Conservation (phyloP, 2,113 vertebrate genomes). For the Lethenteron camtschaticum region DNA sequence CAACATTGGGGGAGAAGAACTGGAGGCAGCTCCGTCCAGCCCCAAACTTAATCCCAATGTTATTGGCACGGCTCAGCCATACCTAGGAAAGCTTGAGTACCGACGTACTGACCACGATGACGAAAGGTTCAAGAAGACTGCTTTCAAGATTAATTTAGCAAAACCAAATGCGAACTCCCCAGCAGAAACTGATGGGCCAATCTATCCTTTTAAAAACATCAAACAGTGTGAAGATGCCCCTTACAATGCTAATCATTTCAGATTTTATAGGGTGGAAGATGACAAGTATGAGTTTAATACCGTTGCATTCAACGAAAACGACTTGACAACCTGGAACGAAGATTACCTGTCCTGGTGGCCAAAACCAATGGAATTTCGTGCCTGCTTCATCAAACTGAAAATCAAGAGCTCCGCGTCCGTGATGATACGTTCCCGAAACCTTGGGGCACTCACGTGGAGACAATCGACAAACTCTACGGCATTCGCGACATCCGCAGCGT, state of each 20-base stretch:
- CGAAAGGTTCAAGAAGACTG: conserved; percentile 52
- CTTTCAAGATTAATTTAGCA: conserved; percentile 71
- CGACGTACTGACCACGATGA: conserved; percentile 62
- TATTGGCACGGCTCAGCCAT: conserved; percentile 76
- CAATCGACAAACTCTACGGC: conserved; percentile 68
- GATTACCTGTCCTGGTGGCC: conserved; percentile 96
- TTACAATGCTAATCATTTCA: conserved; percentile 53
- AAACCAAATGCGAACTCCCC: conserved; percentile 53
- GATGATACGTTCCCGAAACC: conserved; percentile 72
- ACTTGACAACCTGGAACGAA: conserved; percentile 86
- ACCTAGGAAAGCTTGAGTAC: conserved; percentile 66
- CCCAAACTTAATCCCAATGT: conserved; percentile 59
- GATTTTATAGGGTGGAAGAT: conserved; percentile 77
- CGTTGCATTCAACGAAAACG: conserved; percentile 72
- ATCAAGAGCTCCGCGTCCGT: conserved; percentile 50
- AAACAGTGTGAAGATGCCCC: conserved; percentile 66
- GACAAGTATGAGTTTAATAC: conserved; percentile 80
- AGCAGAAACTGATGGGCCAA: conserved; percentile 63
- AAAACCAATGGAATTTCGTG: conserved; percentile 85
- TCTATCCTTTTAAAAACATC: conserved; percentile 62
- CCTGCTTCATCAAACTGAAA: conserved; percentile 82
- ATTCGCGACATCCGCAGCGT: conserved; percentile 70
- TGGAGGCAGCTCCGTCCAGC: conserved; percentile 54
- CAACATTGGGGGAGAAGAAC: conserved; percentile 73
- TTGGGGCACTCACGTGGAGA: conserved; percentile 79